phyloP scores from a whole-genome alignment of 2,888 invertebrate species.

The Spisula subtruncata region DNA sequence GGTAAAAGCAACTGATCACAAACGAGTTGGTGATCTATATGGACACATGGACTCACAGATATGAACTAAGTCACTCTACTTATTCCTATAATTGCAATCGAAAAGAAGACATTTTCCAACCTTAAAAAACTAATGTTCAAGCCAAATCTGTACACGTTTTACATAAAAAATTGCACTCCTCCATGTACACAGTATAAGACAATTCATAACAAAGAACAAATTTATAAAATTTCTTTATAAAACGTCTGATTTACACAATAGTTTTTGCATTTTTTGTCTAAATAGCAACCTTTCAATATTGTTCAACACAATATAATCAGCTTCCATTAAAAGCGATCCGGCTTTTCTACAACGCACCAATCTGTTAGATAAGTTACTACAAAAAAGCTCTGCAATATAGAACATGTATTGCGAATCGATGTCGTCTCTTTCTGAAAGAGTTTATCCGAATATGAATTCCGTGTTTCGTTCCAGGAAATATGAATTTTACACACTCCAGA shows the following conservation, averaged over 20 bases:
- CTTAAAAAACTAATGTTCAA: not conserved
- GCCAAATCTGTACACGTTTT: slow-evolving; percentile 27
- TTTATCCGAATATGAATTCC: slow-evolving; percentile 21
- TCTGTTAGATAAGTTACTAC: slow-evolving; percentile 1
- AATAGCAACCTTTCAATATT: slow-evolving; percentile 11
- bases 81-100: slow-evolving; percentile 24
- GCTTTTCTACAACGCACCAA: slow-evolving; percentile 1
- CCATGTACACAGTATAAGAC: slow-evolving; percentile 42
- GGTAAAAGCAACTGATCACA: slow-evolving; percentile 36
- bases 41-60: slow-evolving; percentile 74
- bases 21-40: slow-evolving; percentile 41
- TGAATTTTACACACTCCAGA: slow-evolving; percentile 7
- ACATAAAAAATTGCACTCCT: slow-evolving; percentile 64
- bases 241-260: slow-evolving; percentile 31
- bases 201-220: slow-evolving; percentile 51
- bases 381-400: slow-evolving; percentile 24
- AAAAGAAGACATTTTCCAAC: slow-evolving; percentile 19
- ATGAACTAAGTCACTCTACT: slow-evolving; percentile 71
- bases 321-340: not conserved
- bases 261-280: slow-evolving; percentile 23
- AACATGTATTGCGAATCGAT: slow-evolving; percentile 14
- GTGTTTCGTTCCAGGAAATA: slow-evolving; percentile 18
- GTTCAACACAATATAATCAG: not conserved
- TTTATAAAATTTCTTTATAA: slow-evolving; percentile 53
- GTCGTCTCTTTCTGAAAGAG: not conserved